Percentiles rank a stretch among this genome's conserved stretches.
Evolutionary conservation across 2,113 vertebrate genomes (phyloP).

Genomic region (Dasyprocta punctata): DNA sequence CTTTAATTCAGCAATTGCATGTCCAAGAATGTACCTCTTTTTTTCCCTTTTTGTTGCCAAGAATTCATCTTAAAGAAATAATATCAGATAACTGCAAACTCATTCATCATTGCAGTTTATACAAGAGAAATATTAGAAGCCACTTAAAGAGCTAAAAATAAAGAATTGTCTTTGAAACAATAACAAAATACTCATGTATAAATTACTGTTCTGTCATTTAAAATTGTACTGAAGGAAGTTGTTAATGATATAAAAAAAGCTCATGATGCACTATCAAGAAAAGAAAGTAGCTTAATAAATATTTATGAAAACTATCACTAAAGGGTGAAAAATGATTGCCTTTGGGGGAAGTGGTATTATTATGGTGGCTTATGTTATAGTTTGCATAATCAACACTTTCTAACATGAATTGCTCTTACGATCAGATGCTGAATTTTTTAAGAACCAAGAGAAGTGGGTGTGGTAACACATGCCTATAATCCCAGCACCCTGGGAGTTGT

Average conservation of each 20-base stretch:
- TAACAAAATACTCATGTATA: not conserved
- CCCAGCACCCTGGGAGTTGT: not conserved
- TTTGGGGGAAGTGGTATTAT: not conserved
- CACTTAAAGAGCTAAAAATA: not conserved
- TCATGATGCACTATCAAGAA: not conserved
- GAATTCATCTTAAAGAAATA: slow-evolving; percentile 9
- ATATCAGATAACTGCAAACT: not conserved
- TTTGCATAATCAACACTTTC: not conserved
- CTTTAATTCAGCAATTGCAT: not conserved
- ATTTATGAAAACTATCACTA: not conserved
- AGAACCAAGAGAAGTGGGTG: not conserved
- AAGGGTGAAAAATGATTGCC: not conserved
- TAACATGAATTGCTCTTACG: not conserved
- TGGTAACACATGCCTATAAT: not conserved
- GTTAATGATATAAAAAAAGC: not conserved
- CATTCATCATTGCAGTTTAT: slow-evolving; percentile 21
- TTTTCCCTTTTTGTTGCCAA: not conserved
- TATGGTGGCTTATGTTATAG: not conserved
- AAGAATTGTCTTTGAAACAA: slow-evolving; percentile 3
- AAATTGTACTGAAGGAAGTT: not conserved
- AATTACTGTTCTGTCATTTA: not conserved
- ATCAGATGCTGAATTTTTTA: not conserved
- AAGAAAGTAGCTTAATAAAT: not conserved
- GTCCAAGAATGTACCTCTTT: not conserved
- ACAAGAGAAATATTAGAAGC: not conserved